These are phyloP conservation scores for Enteromius mattozi DNA, from an alignment of 2,797 vertebrate species.

Conservation along the genomic window DNA sequence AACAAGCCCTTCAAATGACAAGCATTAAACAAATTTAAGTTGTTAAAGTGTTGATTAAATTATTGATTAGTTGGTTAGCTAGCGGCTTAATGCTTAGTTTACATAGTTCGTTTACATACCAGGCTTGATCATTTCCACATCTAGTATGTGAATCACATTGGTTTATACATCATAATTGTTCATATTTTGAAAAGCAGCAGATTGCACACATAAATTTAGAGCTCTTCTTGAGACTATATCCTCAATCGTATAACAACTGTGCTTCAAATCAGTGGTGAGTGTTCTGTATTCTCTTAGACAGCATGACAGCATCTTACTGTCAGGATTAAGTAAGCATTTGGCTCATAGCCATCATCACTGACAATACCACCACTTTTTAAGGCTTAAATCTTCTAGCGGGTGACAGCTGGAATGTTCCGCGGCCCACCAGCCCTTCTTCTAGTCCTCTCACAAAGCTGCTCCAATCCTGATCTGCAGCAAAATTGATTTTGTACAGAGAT, in stretches of 20 bases:
- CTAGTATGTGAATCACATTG: background rate
- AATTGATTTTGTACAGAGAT: slow-evolving; percentile 63
- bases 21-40: background rate
- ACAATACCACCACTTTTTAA: slow-evolving; percentile 73
- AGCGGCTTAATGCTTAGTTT: background rate
- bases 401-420: slow-evolving; percentile 61
- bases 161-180: slow-evolving; percentile 16
- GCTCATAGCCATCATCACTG: slow-evolving; percentile 73
- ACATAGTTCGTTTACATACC: background rate
- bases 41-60: background rate
- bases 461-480: slow-evolving; percentile 54
- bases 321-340: slow-evolving; percentile 71
- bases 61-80: background rate
- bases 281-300: slow-evolving; percentile 62
- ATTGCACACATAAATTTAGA: slow-evolving; percentile 27
- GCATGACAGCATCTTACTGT: slow-evolving; percentile 75
- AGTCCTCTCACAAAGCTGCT: slow-evolving; percentile 49
- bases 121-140: background rate
- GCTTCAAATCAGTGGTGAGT: slow-evolving; percentile 62
- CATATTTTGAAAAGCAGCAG: slow-evolving; percentile 34
- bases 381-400: slow-evolving; percentile 69
- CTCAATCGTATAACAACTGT: slow-evolving; percentile 56
- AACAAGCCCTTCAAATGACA: background rate
- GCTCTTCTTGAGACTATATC: slow-evolving; percentile 21
- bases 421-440: slow-evolving; percentile 45